Conservation (phyloP, 2,797 vertebrate genomes). For the Microctenopoma stevenorrisi region DNA sequence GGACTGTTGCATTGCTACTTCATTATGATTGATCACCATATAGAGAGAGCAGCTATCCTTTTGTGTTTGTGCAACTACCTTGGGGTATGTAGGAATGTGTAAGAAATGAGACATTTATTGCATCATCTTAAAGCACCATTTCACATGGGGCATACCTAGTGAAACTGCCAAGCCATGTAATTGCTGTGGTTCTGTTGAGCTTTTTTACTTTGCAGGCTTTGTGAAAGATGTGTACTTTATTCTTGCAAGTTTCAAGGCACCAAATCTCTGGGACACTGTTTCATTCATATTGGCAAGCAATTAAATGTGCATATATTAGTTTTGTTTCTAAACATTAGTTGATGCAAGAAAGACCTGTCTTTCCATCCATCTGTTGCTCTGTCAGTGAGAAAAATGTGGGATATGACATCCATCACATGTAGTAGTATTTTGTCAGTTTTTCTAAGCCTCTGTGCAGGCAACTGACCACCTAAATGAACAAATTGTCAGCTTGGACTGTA, state of each 20-base stretch:
- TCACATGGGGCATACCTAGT: slow-evolving; percentile 61
- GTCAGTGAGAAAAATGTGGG: not conserved
- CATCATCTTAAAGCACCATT: slow-evolving; percentile 68
- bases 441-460: no score
- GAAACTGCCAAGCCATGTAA: slow-evolving; percentile 52
- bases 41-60: slow-evolving; percentile 68
- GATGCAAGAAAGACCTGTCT: not conserved
- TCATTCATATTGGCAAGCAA: slow-evolving; percentile 34
- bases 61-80: slow-evolving; percentile 67
- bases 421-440: no score
- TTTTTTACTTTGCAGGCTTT: slow-evolving; percentile 41
- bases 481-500: no score
- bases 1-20: slow-evolving; percentile 57
- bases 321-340: slow-evolving; percentile 4
- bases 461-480: no score
- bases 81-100: slow-evolving; percentile 58
- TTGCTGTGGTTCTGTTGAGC: slow-evolving; percentile 51
- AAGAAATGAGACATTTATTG: slow-evolving; percentile 70
- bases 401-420: not conserved
- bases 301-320: slow-evolving; percentile 24
- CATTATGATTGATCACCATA: slow-evolving; percentile 69
- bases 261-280: slow-evolving; percentile 19
- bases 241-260: slow-evolving; percentile 31
- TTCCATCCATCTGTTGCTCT: not conserved
- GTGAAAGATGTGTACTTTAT: slow-evolving; percentile 34